Conservation (phyloP, 1,140 invertebrate genomes). For the Tetranychus cinnabarinus region DNA sequence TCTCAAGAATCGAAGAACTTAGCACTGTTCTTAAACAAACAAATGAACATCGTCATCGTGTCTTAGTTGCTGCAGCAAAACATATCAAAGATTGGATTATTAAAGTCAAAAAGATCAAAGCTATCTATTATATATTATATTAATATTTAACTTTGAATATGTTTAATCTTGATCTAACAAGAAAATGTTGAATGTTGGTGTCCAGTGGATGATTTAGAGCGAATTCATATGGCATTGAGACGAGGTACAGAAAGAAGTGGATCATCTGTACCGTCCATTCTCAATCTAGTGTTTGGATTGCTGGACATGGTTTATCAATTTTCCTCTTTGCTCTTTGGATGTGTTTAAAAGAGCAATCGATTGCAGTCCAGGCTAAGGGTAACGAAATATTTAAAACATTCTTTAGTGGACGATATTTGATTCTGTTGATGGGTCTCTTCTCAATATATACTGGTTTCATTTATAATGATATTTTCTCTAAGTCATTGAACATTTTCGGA, state of each 20-base stretch:
- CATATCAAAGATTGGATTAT: conserved; percentile 84
- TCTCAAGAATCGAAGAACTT: conserved; percentile 80
- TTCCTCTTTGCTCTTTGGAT: conserved; percentile 33
- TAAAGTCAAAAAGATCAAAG: conserved; percentile 44
- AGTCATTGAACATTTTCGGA: conserved; percentile 81
- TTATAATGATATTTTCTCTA: conserved; percentile 94
- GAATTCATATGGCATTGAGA: conserved; percentile 63
- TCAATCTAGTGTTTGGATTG: conserved; percentile 86
- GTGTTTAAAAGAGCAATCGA: conserved; percentile 26
- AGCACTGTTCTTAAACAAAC: conserved; percentile 89
- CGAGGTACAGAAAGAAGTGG: conserved; percentile 68
- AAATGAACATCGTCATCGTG: conserved; percentile 77
- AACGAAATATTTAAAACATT: conserved; percentile 79
- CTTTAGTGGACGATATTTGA: conserved; percentile 90
- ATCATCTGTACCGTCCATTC: conserved; percentile 76
- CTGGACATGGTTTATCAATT: conserved; percentile 60
- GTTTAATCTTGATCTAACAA: conserved; percentile 46
- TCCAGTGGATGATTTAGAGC: conserved; percentile 65
- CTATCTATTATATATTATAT: no score
- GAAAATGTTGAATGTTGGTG: conserved; percentile 96
- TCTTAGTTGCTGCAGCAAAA: conserved; percentile 73
- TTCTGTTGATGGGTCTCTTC: conserved; percentile 87
- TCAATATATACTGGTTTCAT: conserved; percentile 92
- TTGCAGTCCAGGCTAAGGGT: conserved; percentile 19
- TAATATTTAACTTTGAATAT: conserved; percentile 45